phyloP scores from a whole-genome alignment of 2,888 invertebrate genomes.

The Cataglyphis cursor region DNA sequence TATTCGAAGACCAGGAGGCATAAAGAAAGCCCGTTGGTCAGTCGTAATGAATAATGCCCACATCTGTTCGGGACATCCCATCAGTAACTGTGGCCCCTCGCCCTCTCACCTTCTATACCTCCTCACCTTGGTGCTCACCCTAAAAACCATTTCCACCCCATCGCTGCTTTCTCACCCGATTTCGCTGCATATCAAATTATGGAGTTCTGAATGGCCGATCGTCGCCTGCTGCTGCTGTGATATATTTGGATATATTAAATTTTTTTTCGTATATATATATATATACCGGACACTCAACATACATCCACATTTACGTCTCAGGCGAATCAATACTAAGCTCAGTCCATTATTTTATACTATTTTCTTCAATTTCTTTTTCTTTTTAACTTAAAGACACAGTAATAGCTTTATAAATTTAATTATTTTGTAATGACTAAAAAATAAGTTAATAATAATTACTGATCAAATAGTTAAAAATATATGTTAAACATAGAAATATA shows the following conservation, averaged over 20 bases:
- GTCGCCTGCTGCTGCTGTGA: slow-evolving; percentile 85
- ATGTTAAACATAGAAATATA: neutral
- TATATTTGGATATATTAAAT: slow-evolving; percentile 87
- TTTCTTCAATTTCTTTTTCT: neutral
- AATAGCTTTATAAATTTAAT: neutral
- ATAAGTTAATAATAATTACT: neutral
- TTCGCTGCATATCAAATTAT: slow-evolving; percentile 86
- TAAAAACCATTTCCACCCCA: slow-evolving; percentile 82
- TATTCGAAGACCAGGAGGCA: slow-evolving; percentile 68
- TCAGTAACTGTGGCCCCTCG: slow-evolving; percentile 81
- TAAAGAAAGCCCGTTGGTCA: slow-evolving; percentile 78
- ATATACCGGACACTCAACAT: slow-evolving; percentile 62
- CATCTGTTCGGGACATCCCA: slow-evolving; percentile 85
- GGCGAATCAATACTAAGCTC: slow-evolving; percentile 64
- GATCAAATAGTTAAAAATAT: neutral
- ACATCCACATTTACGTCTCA: slow-evolving; percentile 58
- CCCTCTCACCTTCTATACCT: slow-evolving; percentile 61
- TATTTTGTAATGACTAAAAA: neutral
- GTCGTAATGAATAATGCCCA: slow-evolving; percentile 85
- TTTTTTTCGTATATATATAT: slow-evolving; percentile 76
- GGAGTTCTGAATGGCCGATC: slow-evolving; percentile 85
- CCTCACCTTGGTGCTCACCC: slow-evolving; percentile 73
- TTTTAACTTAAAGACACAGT: neutral
- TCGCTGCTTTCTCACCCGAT: slow-evolving; percentile 81
- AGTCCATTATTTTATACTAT: slow-evolving; percentile 19